These are phyloP conservation scores for Glyphotaelius pellucidus DNA, from an alignment of 2,888 invertebrate species.

Conservation along the genomic window DNA sequence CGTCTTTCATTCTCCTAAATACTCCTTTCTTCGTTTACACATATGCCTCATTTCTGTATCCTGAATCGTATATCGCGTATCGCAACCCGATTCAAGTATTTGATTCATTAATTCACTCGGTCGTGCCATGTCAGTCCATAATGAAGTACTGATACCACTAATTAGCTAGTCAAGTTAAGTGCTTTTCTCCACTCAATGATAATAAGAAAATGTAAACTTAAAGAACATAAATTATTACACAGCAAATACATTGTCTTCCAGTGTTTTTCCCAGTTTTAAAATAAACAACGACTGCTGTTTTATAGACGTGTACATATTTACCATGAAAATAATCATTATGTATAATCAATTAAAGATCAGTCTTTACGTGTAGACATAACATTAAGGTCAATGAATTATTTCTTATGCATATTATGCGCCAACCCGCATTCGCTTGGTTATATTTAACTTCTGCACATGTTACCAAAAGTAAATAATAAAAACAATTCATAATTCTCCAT, in stretches of 20 bases:
- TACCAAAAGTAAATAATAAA: neutral
- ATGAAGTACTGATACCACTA: too few relatives aligned
- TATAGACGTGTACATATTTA: neutral
- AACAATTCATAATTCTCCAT: too few relatives aligned
- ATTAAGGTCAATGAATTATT: neutral
- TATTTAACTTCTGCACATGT: neutral
- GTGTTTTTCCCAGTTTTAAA: neutral
- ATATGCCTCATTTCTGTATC: too few relatives aligned
- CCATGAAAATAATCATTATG: neutral
- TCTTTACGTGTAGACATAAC: neutral
- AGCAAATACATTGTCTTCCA: neutral
- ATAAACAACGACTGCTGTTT: neutral
- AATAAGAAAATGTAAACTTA: too few relatives aligned
- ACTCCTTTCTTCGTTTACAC: too few relatives aligned
- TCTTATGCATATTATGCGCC: neutral
- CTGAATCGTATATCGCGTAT: too few relatives aligned
- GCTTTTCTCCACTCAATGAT: neutral
- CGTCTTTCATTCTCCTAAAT: too few relatives aligned
- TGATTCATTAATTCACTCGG: too few relatives aligned
- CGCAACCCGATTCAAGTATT: too few relatives aligned
- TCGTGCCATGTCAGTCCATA: too few relatives aligned
- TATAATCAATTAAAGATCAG: neutral
- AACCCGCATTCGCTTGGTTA: neutral
- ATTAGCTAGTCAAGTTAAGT: neutral
- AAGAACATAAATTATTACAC: too few relatives aligned